Percentiles rank a stretch among this genome's conserved stretches.
Conservation (phyloP, 2,797 vertebrate genomes). For the Esox masquinongy region DNA sequence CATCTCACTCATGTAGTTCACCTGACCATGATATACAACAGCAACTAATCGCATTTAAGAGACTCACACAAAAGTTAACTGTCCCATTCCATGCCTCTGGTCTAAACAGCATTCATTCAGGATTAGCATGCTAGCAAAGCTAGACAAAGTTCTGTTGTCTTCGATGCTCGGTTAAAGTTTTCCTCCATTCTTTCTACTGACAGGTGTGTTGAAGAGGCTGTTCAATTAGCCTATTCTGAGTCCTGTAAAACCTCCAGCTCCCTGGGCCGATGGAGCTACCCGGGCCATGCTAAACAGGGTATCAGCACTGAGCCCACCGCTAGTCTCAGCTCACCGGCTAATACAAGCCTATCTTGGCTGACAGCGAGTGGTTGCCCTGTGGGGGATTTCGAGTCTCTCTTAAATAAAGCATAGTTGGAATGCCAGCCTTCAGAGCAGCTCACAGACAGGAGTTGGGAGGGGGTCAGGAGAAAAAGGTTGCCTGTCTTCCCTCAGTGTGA, state of each 20-base stretch:
- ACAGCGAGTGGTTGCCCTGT: conserved; percentile 50
- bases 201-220: conserved; percentile 61
- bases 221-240: conserved; percentile 14
- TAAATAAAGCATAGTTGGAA: conserved; percentile 75
- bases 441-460: conserved; percentile 56
- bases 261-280: conserved; percentile 25
- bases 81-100: neutral
- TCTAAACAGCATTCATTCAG: conserved; percentile 50
- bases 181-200: conserved; percentile 50
- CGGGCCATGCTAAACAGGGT: conserved; percentile 27
- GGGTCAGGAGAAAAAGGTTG: conserved; percentile 56
- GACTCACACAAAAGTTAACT: conserved; percentile 2
- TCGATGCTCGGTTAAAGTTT: conserved; percentile 27
- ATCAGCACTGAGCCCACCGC: conserved; percentile 3
- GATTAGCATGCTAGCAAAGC: conserved; percentile 55
- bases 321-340: conserved; percentile 33
- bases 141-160: conserved; percentile 61
- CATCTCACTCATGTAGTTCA: conserved; percentile 9
- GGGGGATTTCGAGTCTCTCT: conserved; percentile 63
- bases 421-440: conserved; percentile 68
- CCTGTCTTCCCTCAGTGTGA: conserved; percentile 67
- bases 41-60: conserved; percentile 36
- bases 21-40: neutral
- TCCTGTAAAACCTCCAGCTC: conserved; percentile 34
- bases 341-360: conserved; percentile 50